A percentile compares a stretch with the other conserved stretches of the same genome.
These are phyloP conservation scores for Trissonchulus sp. DNA, from an alignment of 2,888 invertebrate genomes.

Conservation along the genomic window DNA sequence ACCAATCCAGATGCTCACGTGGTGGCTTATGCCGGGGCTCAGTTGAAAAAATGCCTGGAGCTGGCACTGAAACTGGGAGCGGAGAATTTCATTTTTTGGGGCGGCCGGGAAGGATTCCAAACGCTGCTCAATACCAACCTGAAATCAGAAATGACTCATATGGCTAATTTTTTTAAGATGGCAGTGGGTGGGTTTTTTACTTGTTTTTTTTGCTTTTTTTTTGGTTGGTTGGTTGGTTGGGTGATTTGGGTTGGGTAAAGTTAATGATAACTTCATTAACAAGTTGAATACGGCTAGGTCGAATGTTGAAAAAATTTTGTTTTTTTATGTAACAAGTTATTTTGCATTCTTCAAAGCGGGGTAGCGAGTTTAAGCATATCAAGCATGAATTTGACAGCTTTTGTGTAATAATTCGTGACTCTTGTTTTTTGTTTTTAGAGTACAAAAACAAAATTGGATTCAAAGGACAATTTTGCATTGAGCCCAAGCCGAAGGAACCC, in stretches of 20 bases:
- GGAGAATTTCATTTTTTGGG: conserved; percentile 63
- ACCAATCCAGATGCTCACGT: conserved; percentile 62
- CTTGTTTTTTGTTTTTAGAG: conserved; percentile 52
- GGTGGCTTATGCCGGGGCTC: conserved; percentile 61
- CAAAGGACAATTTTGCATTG: conserved; percentile 60
- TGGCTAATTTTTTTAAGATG: conserved; percentile 62
- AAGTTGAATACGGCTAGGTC: too few relatives aligned
- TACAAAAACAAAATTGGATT: conserved; percentile 63
- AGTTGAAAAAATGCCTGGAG: conserved; percentile 63
- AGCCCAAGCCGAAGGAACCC: conserved; percentile 58
- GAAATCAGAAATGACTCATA: conserved; percentile 61
- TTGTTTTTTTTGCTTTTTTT: neutral
- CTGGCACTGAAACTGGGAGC: conserved; percentile 62
- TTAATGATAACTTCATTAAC: too few relatives aligned
- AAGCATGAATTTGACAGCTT: too few relatives aligned
- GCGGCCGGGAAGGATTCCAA: conserved; percentile 62
- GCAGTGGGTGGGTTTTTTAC: conserved; percentile 56
- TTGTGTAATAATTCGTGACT: too few relatives aligned
- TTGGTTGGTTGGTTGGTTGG: neutral
- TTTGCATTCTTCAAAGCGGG: too few relatives aligned
- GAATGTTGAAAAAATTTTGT: too few relatives aligned
- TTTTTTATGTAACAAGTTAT: too few relatives aligned
- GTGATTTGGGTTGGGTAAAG: too few relatives aligned
- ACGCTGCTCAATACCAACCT: conserved; percentile 62
- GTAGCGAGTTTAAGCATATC: too few relatives aligned